A percentile compares a stretch with the other conserved stretches of the same genome.
These are phyloP conservation scores for Frieseomelitta varia DNA, from an alignment of 1,140 invertebrate genomes.

Conservation along the genomic window DNA sequence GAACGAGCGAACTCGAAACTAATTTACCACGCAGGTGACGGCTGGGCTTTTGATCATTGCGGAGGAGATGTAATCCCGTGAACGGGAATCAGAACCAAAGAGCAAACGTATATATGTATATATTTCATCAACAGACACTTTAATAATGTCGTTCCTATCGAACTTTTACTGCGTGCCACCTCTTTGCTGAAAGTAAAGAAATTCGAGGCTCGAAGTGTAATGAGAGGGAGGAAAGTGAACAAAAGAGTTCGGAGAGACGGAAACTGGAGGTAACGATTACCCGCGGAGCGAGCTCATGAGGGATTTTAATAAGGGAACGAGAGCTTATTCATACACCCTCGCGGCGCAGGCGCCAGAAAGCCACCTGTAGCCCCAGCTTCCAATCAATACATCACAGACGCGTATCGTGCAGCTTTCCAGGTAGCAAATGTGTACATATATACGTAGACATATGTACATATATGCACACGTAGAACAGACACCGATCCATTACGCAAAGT, in stretches of 20 bases:
- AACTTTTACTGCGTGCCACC: too few relatives aligned
- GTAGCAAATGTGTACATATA: constrained; percentile 48
- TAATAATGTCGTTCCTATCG: too few relatives aligned
- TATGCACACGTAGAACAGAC: background rate
- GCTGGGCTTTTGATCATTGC: constrained; percentile 16
- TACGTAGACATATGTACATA: background rate
- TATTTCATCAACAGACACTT: background rate
- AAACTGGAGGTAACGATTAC: constrained; percentile 55
- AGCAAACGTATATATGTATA: background rate
- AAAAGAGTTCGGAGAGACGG: background rate
- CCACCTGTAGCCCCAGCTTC: constrained; percentile 72
- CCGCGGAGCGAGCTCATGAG: constrained; percentile 50
- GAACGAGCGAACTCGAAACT: background rate
- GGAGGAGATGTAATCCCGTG: background rate
- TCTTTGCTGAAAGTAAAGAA: too few relatives aligned
- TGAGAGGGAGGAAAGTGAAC: background rate
- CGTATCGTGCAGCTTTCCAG: constrained; percentile 55
- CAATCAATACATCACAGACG: constrained; percentile 70
- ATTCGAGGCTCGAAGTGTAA: too few relatives aligned
- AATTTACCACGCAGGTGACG: constrained; percentile 27
- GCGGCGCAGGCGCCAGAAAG: constrained; percentile 68
- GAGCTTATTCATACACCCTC: constrained; percentile 66
- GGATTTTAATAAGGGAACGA: constrained; percentile 69
- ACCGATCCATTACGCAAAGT: constrained; percentile 3
- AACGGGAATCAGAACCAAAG: background rate